Evolutionary conservation across 1,140 invertebrate species (phyloP).

Genomic region (Bombus pyrosoma): DNA sequence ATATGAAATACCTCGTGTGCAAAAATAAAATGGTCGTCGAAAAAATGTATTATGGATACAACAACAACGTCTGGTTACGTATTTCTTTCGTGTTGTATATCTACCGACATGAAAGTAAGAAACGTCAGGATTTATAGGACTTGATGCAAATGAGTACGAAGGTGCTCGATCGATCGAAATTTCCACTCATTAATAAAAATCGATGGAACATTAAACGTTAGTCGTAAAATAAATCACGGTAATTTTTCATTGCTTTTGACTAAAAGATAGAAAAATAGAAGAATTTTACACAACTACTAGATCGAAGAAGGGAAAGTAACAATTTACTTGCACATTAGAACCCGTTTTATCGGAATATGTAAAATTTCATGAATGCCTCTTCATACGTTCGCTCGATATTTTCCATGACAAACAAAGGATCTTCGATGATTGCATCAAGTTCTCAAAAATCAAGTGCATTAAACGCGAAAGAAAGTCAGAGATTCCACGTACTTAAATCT

Average conservation of each 20-base stretch:
- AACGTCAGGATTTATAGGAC: background rate
- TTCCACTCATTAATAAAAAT: too few relatives aligned
- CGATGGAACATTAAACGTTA: background rate
- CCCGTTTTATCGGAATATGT: background rate
- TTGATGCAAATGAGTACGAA: background rate
- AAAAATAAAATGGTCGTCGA: background rate
- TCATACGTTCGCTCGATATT: background rate
- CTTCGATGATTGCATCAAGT: background rate
- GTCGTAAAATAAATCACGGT: too few relatives aligned
- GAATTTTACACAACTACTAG: too few relatives aligned
- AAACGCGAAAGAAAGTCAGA: background rate
- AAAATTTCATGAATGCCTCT: background rate
- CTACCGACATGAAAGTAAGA: too few relatives aligned
- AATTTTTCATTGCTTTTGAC: too few relatives aligned
- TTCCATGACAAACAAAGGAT: too few relatives aligned
- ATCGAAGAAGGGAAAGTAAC: too few relatives aligned
- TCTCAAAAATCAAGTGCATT: background rate
- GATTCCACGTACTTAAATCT: slow-evolving; percentile 54
- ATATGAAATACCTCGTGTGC: background rate
- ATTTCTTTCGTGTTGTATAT: background rate
- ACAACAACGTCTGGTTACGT: background rate
- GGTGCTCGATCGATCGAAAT: background rate
- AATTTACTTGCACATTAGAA: too few relatives aligned
- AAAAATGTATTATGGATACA: slow-evolving; percentile 13
- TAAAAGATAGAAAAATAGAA: too few relatives aligned